Base-by-base conservation (phyloP, 2,797 vertebrate genomes). In the Artibeus lituratus region DNA sequence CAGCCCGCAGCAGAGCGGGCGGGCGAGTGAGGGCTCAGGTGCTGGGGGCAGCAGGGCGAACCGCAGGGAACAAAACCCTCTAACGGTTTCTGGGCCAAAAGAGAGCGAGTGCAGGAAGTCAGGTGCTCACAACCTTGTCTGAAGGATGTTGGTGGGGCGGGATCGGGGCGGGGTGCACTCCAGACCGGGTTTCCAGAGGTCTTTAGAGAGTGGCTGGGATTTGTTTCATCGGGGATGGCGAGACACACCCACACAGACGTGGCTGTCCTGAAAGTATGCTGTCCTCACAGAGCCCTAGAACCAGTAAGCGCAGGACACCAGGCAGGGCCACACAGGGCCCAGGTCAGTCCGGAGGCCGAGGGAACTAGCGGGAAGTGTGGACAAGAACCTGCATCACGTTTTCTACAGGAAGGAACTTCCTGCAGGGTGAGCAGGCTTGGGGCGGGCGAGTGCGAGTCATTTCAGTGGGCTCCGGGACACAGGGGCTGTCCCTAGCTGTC, bases 251-350 rank as follows among this genome's bases (percentile, higher is more conserved):
- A 11, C 32, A 4, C 0, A 2, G 65, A 42, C 59, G 26, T 32
- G 44, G 37, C 51, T 24, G n/a, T 42, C n/a, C n/a, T 0, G 1
- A 76, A 57, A 29, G 47, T 37, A 15, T 62, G 49, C 18, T 70
- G 18, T 70, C 15, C 4, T 37, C n/a, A 18, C 2, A 44, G 59
- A n/a, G 53, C 44, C 14, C 77, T 42, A 1, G 49, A 83, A 49
- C 39, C n/a, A 37, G n/a, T 24, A n/a, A 7, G 26, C 5, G 2
- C 5, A 10, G 32, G 1, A 0, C 1, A 4, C 15, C 5, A 12
- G 0, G 7, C 24, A 21, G 42, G 19, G 51, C 37, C 49, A 19
- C 10, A 1, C 2, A 7, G 7, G 22, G 21, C 81, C 70, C 5
- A 3, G 8, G 24, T 29, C 0, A 6, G 9, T 22, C 22, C 7